Percentiles rank a stretch among this genome's conserved stretches.
Conservation (phyloP, 2,888 invertebrate species). For the Synergus laeviventris region DNA sequence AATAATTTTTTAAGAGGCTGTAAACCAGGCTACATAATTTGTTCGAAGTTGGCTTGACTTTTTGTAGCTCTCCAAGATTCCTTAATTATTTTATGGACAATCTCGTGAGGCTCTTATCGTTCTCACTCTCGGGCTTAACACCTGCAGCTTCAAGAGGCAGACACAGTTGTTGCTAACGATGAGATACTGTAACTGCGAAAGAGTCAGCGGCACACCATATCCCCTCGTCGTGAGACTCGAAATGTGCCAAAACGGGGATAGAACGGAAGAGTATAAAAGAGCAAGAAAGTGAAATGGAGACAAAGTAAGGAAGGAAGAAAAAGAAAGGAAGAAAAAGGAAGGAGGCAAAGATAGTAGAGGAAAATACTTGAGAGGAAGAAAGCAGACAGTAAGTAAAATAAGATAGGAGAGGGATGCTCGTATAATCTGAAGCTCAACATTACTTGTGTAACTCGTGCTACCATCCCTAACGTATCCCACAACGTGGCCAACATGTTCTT, state of each 20-base stretch:
- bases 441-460: constrained; percentile 31
- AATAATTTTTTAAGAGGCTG: background rate
- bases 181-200: constrained; percentile 58
- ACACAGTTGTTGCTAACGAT: constrained; percentile 53
- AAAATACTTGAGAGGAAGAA: constrained; percentile 22
- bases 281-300: constrained; percentile 4
- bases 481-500: constrained; percentile 30
- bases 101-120: constrained; percentile 55
- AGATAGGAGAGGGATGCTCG: constrained; percentile 21
- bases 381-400: background rate
- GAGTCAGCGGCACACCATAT: constrained; percentile 37
- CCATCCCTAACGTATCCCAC: background rate
- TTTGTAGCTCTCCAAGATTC: constrained; percentile 52
- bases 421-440: constrained; percentile 33
- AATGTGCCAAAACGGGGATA: constrained; percentile 27
- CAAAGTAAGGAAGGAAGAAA: background rate
- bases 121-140: constrained; percentile 22
- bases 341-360: background rate
- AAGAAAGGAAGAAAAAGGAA: background rate
- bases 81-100: constrained; percentile 66
- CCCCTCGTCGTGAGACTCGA: background rate
- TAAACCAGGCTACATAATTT: background rate
- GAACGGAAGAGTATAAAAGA: constrained; percentile 1
- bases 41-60: constrained; percentile 48
- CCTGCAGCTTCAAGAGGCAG: constrained; percentile 41